Percentiles rank a stretch among this genome's conserved stretches.
Evolutionary conservation across 1,140 invertebrate species (phyloP).

Genomic region (Ruditapes philippinarum): DNA sequence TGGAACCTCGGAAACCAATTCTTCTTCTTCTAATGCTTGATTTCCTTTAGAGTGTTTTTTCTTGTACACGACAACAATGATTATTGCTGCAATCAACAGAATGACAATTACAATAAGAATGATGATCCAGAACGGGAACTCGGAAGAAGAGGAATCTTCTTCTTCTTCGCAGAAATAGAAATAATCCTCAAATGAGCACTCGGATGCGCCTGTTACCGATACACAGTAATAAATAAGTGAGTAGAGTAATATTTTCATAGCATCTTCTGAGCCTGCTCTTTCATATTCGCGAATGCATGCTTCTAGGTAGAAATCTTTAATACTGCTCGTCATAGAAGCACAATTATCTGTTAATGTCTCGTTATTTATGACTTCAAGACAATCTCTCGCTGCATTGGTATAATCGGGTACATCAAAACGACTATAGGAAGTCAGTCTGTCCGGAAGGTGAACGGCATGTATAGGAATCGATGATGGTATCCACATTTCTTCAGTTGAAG

Average conservation of each 20-base stretch:
- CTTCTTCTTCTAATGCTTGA: conserved; percentile 19
- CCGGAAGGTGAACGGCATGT: background rate
- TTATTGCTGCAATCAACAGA: background rate
- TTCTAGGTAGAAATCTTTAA: conserved; percentile 48
- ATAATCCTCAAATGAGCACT: conserved; percentile 44
- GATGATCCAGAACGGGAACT: background rate
- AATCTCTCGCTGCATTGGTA: background rate
- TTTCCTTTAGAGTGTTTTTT: background rate
- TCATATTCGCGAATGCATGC: conserved; percentile 52
- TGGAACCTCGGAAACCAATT: background rate
- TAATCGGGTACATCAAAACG: background rate
- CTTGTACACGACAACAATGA: background rate
- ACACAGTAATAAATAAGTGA: conserved; percentile 50
- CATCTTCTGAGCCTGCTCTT: background rate
- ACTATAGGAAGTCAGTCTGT: conserved; percentile 5
- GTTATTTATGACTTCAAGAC: conserved; percentile 11
- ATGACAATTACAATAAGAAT: background rate
- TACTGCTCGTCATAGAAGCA: background rate
- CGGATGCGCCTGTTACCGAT: background rate
- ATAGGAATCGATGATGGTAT: conserved; percentile 53
- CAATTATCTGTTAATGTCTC: conserved; percentile 20
- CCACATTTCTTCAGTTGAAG: conserved; percentile 8
- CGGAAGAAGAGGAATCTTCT: background rate
- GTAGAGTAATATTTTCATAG: conserved; percentile 3
- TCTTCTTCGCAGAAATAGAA: conserved; percentile 40